These are phyloP conservation scores for Ephestia elutella DNA, from an alignment of 1,140 invertebrate genomes.

Conservation along the genomic window DNA sequence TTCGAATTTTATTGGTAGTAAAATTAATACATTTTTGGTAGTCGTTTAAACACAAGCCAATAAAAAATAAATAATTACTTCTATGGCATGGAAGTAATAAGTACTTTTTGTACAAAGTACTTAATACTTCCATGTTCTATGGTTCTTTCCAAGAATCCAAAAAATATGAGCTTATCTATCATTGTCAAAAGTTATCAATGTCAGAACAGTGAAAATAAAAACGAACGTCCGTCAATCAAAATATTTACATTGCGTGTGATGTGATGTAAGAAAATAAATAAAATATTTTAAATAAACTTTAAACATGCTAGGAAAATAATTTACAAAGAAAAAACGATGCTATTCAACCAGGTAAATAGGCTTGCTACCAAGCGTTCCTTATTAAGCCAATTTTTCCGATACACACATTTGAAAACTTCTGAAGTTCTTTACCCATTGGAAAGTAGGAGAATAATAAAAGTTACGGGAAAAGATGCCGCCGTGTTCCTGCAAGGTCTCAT, in stretches of 20 bases:
- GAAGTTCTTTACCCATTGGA: constrained; percentile 45
- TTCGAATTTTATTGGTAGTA: too few relatives aligned
- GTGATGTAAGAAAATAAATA: neutral
- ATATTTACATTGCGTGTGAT: neutral
- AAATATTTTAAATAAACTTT: neutral
- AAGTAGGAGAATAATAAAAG: constrained; percentile 45
- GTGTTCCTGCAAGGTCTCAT: constrained; percentile 89
- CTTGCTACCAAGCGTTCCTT: constrained; percentile 31
- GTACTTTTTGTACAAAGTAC: too few relatives aligned
- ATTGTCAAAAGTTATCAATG: too few relatives aligned
- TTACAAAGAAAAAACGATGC: constrained; percentile 23
- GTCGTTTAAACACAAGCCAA: too few relatives aligned
- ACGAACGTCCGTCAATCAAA: too few relatives aligned
- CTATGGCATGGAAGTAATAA: too few relatives aligned
- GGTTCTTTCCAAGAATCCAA: neutral
- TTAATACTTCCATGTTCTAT: too few relatives aligned
- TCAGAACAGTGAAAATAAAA: too few relatives aligned
- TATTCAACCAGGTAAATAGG: constrained; percentile 51
- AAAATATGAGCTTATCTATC: too few relatives aligned
- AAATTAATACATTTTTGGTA: too few relatives aligned
- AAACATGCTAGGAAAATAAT: neutral
- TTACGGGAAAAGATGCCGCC: constrained; percentile 76
- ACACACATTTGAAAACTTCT: constrained; percentile 25
- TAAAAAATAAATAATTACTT: too few relatives aligned
- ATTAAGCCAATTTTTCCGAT: constrained; percentile 30